These are phyloP conservation scores for Darevskia nairensis DNA, from an alignment of 2,797 vertebrate species.

Conservation along the genomic window DNA sequence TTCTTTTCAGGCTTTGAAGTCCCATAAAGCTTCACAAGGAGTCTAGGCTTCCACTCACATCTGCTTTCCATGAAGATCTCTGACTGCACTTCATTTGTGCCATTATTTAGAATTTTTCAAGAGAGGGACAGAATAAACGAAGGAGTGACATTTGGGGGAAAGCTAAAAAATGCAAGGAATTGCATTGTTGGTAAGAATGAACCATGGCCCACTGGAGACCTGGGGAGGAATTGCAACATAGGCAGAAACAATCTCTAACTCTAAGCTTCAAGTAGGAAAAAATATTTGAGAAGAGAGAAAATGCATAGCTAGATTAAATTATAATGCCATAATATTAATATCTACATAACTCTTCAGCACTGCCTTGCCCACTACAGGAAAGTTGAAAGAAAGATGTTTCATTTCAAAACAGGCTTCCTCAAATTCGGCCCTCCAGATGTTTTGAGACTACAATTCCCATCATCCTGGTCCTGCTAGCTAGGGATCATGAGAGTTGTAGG, in stretches of 20 bases:
- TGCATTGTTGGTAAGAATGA: slow-evolving; percentile 62
- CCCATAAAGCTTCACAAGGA: slow-evolving; percentile 66
- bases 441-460: no score
- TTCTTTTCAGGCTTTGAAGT: slow-evolving; percentile 73
- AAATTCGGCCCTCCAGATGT: no score
- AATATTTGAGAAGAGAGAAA: not conserved
- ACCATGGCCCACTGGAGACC: slow-evolving; percentile 43
- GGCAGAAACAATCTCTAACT: not conserved
- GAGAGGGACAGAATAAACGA: slow-evolving; percentile 68
- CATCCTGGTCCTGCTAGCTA: no score
- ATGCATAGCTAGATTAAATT: slow-evolving; percentile 8
- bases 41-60: slow-evolving; percentile 72
- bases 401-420: no score
- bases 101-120: slow-evolving; percentile 70
- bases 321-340: not conserved
- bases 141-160: slow-evolving; percentile 70
- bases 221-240: slow-evolving; percentile 32
- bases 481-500: no score
- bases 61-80: slow-evolving; percentile 77
- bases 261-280: not conserved
- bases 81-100: slow-evolving; percentile 73
- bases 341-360: not conserved
- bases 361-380: slow-evolving; percentile 12
- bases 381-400: slow-evolving; percentile 6
- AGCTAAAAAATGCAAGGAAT: slow-evolving; percentile 63